phyloP scores from a whole-genome alignment of 1,140 invertebrate genomes.

The Maconellicoccus hirsutus region DNA sequence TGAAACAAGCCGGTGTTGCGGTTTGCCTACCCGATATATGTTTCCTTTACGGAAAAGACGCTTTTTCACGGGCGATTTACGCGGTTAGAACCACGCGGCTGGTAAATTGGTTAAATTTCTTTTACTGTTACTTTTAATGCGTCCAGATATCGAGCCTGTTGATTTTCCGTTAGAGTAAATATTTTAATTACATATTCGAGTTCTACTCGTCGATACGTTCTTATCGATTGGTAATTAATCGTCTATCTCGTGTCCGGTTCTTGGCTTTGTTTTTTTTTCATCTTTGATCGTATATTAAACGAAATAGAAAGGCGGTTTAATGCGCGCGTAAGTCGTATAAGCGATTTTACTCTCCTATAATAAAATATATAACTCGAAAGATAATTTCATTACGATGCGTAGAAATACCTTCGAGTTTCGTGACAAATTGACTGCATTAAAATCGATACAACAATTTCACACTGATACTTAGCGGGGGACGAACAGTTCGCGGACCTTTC shows the following conservation, averaged over 20 bases:
- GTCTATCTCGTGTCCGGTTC: neutral
- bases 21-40: neutral
- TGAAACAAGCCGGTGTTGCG: neutral
- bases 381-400: neutral
- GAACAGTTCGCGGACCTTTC: neutral
- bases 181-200: neutral
- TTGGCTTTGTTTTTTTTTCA: neutral
- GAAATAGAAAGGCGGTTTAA: neutral
- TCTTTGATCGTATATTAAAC: neutral
- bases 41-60: neutral
- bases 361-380: neutral
- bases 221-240: neutral
- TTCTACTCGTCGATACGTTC: neutral
- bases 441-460: too few species aligned
- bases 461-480: too few species aligned
- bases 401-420: neutral
- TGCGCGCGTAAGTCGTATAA: too few species aligned
- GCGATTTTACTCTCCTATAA: too few species aligned
- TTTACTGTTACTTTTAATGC: neutral
- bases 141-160: neutral
- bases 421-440: neutral
- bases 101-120: neutral
- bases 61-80: neutral
- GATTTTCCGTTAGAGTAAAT: conserved; percentile 9
- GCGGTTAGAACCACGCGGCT: too few species aligned